Base-by-base conservation (phyloP, 2,113 vertebrate genomes). In the Mirza zaza region DNA sequence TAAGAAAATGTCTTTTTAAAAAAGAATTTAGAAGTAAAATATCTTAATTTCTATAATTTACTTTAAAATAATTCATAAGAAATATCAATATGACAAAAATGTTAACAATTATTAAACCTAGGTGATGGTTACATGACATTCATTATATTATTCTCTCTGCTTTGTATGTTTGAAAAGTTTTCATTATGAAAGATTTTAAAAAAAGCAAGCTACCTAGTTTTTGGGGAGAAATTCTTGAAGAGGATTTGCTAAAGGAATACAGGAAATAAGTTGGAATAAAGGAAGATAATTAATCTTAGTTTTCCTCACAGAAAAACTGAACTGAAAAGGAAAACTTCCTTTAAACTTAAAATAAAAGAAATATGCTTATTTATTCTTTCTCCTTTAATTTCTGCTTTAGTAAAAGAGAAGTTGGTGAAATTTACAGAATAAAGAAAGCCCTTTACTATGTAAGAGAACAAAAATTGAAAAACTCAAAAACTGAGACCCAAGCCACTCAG, bases 11-110 rank as follows among this genome's bases (percentile, higher is more conserved):
- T n/a, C 63, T 50, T 85, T 70, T 65, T 34, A 87, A 95, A 94
- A 90, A 68, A 80, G 2, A 76, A 91, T 87, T 27, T 71, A 77
- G 29, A 92, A 39, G 29, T 36, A 50, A 88, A 90, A 85, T 91
- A 39, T 68, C n/a, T 67, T 34, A 6, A 90, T 76, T 87, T 93
- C 63, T 90, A 80, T 42, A 71, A 80, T 25, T 61, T 77, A 75
- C 23, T 89, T 90, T 36, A 68, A 94, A 97, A 63, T 83, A 86
- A 76, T 67, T 93, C 9, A 86, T 68, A 94, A 96, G 81, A 94
- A 65, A 67, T n/a, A 10, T 3, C 52, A 79, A n/a, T 73, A 63
- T n/a, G 14, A 93, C 59, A 93, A 91, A 91, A 88, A 91, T 27
- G 80, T 55, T 79, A 84, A 75, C 29, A 94, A 73, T 2, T 88